Base-by-base conservation (phyloP, 2,888 invertebrate genomes). In the Acleris laterana region DNA sequence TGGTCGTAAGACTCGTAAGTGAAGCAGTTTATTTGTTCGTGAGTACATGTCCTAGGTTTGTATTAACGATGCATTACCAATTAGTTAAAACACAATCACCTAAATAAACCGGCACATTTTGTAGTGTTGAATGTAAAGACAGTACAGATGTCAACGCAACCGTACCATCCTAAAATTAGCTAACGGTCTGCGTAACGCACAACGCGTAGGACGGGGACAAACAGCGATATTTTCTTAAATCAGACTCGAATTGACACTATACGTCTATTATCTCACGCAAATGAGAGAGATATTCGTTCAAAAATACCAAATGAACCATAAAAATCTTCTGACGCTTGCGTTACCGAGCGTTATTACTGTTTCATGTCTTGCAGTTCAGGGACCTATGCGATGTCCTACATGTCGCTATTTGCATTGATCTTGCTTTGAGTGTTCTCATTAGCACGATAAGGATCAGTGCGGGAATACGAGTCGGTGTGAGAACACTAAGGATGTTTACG, bases 391-490 rank as follows among this genome's bases (percentile, higher is more conserved):
- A 13, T 38, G 38, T 38, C 38, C 38, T 13, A 38, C 38, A 13
- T 38, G 38, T 13, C 38, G 13, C 38, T 38, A 13, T 38, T 13
- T 38, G 38, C 38, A 38, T 38, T 38, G 38, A 38, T 13, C 38
- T 38, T 38, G 38, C 38, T 38, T 4, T 38, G 38, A 11, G 38
- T 32, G 38, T 3, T 5, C 42, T 17, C 55, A 53, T 49, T 64
- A 71, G 53, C 17, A 28, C 28, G 77, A 78, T 76, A 74, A 72
- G 74, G 69, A 75, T 76, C 75, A 62, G 7, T 50, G 61, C 68
- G 13, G 38, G 38, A 4, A 38, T 38, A 13, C 65, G 68, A 62
- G 68, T 62, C 68, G 63, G 68, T 63, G 69, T 49, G 20, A 38
- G 55, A 52, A 64, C 61, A 62, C 56, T 62, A 67, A 72, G 72